Evolutionary conservation across 2,888 invertebrate genomes (phyloP).

Genomic region (Xestia sexstrigata): DNA sequence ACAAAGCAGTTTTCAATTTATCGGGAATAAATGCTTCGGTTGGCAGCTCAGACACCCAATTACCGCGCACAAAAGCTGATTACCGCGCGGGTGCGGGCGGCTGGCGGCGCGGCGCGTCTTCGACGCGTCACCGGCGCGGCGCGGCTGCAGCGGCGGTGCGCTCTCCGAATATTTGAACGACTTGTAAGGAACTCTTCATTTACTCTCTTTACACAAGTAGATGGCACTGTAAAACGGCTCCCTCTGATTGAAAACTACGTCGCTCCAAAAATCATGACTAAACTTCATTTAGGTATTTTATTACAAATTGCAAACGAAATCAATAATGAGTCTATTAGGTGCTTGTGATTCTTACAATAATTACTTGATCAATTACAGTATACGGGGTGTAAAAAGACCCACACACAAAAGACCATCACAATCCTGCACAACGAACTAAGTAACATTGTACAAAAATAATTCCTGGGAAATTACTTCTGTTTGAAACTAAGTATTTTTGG

Average conservation of each 20-base stretch:
- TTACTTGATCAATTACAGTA: neutral
- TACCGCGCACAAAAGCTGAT: constrained; percentile 90
- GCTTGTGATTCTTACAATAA: neutral
- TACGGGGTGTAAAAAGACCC: neutral
- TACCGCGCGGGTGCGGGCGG: constrained; percentile 85
- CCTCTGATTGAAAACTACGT: constrained; percentile 80
- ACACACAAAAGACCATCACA: neutral
- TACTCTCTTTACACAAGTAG: constrained; percentile 80
- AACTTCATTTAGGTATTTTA: constrained; percentile 4
- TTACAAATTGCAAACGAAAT: neutral
- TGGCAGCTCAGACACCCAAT: constrained; percentile 91
- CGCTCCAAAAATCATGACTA: constrained; percentile 23
- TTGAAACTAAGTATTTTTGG: neutral
- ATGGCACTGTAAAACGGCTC: constrained; percentile 72
- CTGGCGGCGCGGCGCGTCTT: constrained; percentile 63
- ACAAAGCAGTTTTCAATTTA: constrained; percentile 90
- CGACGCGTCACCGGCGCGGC: constrained; percentile 64
- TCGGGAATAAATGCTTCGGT: constrained; percentile 90
- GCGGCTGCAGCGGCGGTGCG: constrained; percentile 70
- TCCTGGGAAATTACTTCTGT: neutral
- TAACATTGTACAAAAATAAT: neutral
- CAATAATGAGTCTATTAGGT: neutral
- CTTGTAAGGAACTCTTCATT: constrained; percentile 85
- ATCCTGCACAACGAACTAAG: neutral
- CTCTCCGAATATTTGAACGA: constrained; percentile 85